Base-by-base conservation (phyloP, 2,888 invertebrate genomes). In the Nasonovia ribisnigri region DNA sequence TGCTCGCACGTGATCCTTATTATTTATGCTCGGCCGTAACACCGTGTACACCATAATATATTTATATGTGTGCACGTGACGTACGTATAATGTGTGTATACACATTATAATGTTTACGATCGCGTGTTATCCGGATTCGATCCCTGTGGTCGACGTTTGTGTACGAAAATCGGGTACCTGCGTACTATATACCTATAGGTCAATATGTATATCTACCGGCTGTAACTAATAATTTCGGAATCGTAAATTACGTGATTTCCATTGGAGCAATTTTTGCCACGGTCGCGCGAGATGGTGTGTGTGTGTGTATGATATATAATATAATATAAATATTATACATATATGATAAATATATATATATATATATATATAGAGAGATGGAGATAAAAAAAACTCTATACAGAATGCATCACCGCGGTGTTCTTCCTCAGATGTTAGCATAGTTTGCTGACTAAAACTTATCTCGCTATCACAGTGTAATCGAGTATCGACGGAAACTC, bases 21-120 rank as follows among this genome's bases (percentile, higher is more conserved):
- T 93, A 89, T 93, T 93, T 89, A 89, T 93, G 84, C 36, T 77
- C 57, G 57, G 57, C 84, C 57, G 84, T 89, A 86, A 36, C 42
- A 51, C 6, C 51, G 26, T 57, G 24, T 57, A 26, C n/a, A n/a
- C n/a, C n/a, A n/a, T n/a, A n/a, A n/a, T n/a, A n/a, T n/a, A n/a
- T n/a, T 6, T 57, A 6, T 57, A 26, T 57, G 5, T 57, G 0
- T 54, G 84, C 92, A 89, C 92, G 89, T 93, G 84, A 93, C 84
- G 92, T 54, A 77, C 42, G 16, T 46, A 46, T 43, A 57, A 57
- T 43, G 60, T n/a, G 60, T 26, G 84, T 57, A 29, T 88, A 57
- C 26, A 29, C 1, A 57, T 57, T 43, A 57, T 36, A 54, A 48
- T 77, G 91, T 91, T 91, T 91, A 84, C 84, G 91, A 91, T 90